A percentile compares a stretch with the other conserved stretches of the same genome.
These are phyloP conservation scores for Agrilus mali DNA, from an alignment of 2,888 invertebrate genomes.

Conservation along the genomic window DNA sequence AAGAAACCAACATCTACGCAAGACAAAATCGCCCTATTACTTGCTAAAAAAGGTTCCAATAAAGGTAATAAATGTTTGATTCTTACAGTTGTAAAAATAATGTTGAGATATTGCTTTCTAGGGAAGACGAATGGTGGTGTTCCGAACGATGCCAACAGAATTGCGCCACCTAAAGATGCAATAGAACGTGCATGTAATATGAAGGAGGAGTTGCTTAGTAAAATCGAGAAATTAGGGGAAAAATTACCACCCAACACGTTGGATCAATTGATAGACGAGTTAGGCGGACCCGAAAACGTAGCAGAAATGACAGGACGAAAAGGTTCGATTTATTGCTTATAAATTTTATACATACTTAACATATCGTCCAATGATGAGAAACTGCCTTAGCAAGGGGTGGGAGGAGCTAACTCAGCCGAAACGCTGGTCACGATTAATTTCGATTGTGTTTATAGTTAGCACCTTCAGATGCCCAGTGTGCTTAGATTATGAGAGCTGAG, in stretches of 20 bases:
- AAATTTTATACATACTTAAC: background rate
- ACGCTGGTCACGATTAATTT: background rate
- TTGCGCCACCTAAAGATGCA: conserved; percentile 64
- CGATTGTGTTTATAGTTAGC: background rate
- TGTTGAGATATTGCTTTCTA: conserved; percentile 3
- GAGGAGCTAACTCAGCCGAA: background rate
- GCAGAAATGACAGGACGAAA: conserved; percentile 99
- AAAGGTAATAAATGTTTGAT: conserved; percentile 12
- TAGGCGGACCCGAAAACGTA: conserved; percentile 95
- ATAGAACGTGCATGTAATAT: conserved; percentile 83
- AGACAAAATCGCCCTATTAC: conserved; percentile 64
- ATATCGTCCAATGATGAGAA: background rate
- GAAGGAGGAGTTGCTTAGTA: conserved; percentile 80
- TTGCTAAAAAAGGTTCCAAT: conserved; percentile 37
- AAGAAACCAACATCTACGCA: conserved; percentile 42
- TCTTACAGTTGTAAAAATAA: background rate
- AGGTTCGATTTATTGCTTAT: conserved; percentile 35
- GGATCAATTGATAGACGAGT: conserved; percentile 95
- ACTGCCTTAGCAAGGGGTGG: background rate
- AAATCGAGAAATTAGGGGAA: conserved; percentile 77
- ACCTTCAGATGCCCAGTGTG: too few relatives aligned
- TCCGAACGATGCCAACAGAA: conserved; percentile 26
- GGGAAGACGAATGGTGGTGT: conserved; percentile 27
- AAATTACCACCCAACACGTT: conserved; percentile 91
- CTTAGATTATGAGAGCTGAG: too few relatives aligned